Evolutionary conservation across 92 coral and sea anemone genomes (phyloP), one percentile per base, ranked within the genome.

Genomic region (Micromussa lordhowensis): DNA sequence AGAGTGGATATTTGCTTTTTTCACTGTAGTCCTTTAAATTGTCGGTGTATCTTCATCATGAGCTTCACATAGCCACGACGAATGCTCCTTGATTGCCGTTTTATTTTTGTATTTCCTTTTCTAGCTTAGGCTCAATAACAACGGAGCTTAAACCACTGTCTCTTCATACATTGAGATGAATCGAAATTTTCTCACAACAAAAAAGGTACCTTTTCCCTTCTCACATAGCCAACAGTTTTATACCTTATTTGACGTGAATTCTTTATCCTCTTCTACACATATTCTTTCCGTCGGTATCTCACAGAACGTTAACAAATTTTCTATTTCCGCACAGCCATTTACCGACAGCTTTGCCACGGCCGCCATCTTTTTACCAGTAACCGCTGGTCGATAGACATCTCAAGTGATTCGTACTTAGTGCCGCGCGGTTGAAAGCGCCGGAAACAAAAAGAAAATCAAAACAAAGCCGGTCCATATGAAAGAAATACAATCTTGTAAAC

Each of bases 251-350:
- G 82, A 82, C 18, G 78, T 34, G 57, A 53, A 73, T 18, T 75
- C 85, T 68, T 86, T 68, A 9, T 36, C 61, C 21, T 83, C 87
- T 49, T 82, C 86, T 11, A 95, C 31, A 40, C 64, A 78, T 53
- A 95, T 69, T 68, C 92, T 91, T 30, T 93, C 83, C 63, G 78
- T 77, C n/a, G 96, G 89, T 81, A 92, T 87, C 30, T 73, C 83
- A 53, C 98, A 95, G 29, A 94, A 92, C 48, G 82, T 90, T 58
- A 91, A 58, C 68, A 95, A 92, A 85, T 76, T 87, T 70, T 86
- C 95, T 36, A 95, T 85, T 74, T 94, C 96, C 26, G 32, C 9
- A 34, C 96, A 94, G 58, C 96, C 98, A 80, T 94, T 92, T 24
- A 91, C 10, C 58, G 54, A 28, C 90, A 95, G 84, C 51, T 8